phyloP scores from a whole-genome alignment of 2,888 invertebrate genomes.

The Camponotus fellah region DNA sequence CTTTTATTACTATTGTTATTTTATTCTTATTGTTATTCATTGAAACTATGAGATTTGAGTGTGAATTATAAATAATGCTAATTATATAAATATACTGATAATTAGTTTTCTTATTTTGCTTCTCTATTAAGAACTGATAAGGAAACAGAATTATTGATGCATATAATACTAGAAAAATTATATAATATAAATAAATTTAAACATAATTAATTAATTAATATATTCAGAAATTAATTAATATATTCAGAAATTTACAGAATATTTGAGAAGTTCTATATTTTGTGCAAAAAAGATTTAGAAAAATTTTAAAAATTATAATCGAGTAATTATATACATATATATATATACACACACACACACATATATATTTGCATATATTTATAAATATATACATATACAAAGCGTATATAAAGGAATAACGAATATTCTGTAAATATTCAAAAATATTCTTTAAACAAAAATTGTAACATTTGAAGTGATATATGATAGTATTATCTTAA shows the following conservation, averaged over 20 bases:
- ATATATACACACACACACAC: background rate
- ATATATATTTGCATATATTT: no score
- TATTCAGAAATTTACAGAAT: background rate
- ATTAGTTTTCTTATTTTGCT: background rate
- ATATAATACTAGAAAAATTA: background rate
- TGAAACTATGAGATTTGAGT: background rate
- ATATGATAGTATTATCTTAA: background rate
- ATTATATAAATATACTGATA: background rate
- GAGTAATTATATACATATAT: no score
- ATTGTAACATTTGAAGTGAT: background rate
- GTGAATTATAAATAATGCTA: slow-evolving; percentile 14
- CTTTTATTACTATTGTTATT: background rate
- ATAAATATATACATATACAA: background rate
- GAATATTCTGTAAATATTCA: background rate
- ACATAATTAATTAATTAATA: background rate
- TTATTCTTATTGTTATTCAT: slow-evolving; percentile 21
- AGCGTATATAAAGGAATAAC: background rate
- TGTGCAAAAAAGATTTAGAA: background rate
- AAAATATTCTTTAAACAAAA: background rate
- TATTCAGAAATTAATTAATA: background rate
- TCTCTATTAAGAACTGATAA: background rate
- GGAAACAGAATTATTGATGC: background rate
- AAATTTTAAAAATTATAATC: background rate
- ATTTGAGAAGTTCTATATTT: background rate
- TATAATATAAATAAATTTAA: no score